Evolutionary conservation across 2,113 vertebrate genomes (phyloP).

Genomic region (Rattus norvegicus): GRCr8 NC_086019.1:189063001-189063500

Average conservation of each 20-base stretch:
- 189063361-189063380: neutral
- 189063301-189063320: neutral
- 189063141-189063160: neutral
- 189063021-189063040: neutral
- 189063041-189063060: neutral
- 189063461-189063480: too few relatives aligned
- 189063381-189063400: neutral
- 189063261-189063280: neutral
- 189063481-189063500: too few relatives aligned
- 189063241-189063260: neutral
- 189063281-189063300: neutral
- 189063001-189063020: neutral
- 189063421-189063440: too few relatives aligned
- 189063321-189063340: neutral
- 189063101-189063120: neutral
- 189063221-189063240: neutral
- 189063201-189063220: neutral
- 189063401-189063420: neutral
- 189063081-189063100: neutral
- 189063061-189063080: neutral
- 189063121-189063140: neutral
- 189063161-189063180: neutral
- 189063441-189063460: too few relatives aligned
- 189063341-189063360: neutral
- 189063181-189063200: neutral